Evolutionary conservation across 2,888 invertebrate genomes (phyloP).

Genomic region (Sepiola atlantica): DNA sequence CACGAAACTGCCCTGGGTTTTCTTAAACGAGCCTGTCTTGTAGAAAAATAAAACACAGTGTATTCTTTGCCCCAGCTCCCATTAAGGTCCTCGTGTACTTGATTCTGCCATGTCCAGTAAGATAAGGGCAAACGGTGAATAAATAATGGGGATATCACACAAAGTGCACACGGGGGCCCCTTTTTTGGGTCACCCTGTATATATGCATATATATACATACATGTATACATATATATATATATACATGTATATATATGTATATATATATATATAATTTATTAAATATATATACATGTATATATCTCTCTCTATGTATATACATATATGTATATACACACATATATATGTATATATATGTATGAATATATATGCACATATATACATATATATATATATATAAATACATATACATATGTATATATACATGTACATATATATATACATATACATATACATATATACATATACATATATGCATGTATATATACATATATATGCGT

Average conservation of each 20-base stretch:
- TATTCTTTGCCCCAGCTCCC: too few species aligned
- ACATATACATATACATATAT: background rate
- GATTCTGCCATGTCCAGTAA: too few species aligned
- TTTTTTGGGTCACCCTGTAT: too few species aligned
- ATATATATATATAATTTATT: background rate
- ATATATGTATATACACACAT: background rate
- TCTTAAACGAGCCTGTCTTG: too few species aligned
- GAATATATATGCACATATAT: background rate
- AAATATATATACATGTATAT: background rate
- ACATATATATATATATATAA: background rate
- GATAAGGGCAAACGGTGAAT: too few species aligned
- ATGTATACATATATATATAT: background rate
- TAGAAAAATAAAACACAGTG: too few species aligned
- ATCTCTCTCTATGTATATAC: background rate
- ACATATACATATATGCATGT: too few species aligned
- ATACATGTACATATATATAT: background rate
- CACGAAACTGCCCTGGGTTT: too few species aligned
- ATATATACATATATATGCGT: too few species aligned
- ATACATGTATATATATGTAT: background rate
- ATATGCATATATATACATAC: background rate
- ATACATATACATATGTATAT: background rate
- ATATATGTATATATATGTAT: background rate
- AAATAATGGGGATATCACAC: too few species aligned
- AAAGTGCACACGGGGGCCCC: too few species aligned
- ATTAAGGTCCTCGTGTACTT: too few species aligned